Percentiles rank a stretch among this genome's conserved stretches.
Evolutionary conservation across 1,140 invertebrate genomes (phyloP).

Genomic region (Ceratoteleas bidentatus): DNA sequence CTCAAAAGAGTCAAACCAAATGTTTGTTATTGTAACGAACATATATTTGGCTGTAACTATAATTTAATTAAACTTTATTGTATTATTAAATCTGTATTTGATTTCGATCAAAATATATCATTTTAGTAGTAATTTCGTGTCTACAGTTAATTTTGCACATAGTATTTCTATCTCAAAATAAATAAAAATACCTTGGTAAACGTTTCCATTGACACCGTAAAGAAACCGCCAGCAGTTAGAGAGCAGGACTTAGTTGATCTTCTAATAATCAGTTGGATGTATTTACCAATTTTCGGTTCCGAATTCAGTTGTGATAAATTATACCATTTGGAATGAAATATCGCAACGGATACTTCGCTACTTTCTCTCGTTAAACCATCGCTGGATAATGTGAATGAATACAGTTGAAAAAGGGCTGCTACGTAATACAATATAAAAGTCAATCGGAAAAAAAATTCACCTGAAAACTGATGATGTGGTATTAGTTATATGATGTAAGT

Average conservation of each 20-base stretch:
- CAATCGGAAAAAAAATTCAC: slow-evolving; percentile 23
- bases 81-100: no score
- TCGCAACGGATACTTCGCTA: slow-evolving; percentile 7
- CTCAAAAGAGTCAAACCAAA: no score
- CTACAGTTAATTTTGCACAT: no score
- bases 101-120: no score
- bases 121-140: no score
- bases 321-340: slow-evolving; percentile 38
- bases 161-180: no score
- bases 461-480: no score
- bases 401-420: slow-evolving; percentile 33
- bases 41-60: no score
- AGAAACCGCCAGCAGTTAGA: slow-evolving; percentile 35
- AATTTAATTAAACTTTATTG: no score
- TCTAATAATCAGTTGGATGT: slow-evolving; percentile 30
- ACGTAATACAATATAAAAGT: slow-evolving; percentile 29
- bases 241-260: slow-evolving; percentile 10
- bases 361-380: slow-evolving; percentile 17
- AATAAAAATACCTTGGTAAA: slow-evolving; percentile 16
- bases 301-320: background rate
- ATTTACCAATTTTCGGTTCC: background rate
- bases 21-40: no score
- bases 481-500: no score
- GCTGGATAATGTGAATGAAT: slow-evolving; percentile 19
- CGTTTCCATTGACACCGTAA: slow-evolving; percentile 25